Percentiles rank a stretch among this genome's conserved stretches.
Conservation (phyloP, 1,140 invertebrate genomes). For the Drosophila malerkotliana region DNA sequence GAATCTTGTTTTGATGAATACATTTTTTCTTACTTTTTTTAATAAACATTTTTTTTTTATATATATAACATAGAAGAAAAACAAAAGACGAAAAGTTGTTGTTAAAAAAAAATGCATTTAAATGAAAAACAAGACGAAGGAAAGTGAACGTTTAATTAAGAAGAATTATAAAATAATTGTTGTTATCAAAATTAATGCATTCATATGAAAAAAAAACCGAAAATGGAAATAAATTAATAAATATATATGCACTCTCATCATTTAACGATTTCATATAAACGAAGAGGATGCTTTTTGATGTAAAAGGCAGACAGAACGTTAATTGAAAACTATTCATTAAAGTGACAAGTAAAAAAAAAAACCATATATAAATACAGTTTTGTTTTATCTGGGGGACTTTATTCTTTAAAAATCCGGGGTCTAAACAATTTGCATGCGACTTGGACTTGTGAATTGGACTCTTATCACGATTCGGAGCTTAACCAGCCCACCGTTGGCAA, state of each 20-base stretch:
- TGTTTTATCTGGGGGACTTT: slow-evolving; percentile 24
- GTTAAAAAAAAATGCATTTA: slow-evolving; percentile 79
- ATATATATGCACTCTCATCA: slow-evolving; percentile 78
- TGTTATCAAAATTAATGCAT: slow-evolving; percentile 68
- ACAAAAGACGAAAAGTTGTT: slow-evolving; percentile 60
- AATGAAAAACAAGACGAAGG: slow-evolving; percentile 20
- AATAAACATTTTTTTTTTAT: slow-evolving; percentile 23
- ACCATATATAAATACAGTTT: slow-evolving; percentile 59
- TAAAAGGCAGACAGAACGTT: slow-evolving; percentile 29
- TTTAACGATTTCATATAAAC: slow-evolving; percentile 65
- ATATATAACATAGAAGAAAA: slow-evolving; percentile 34
- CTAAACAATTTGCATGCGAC: slow-evolving; percentile 29
- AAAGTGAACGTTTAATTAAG: slow-evolving; percentile 48
- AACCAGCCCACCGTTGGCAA: slow-evolving; percentile 39
- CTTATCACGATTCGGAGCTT: slow-evolving; percentile 22
- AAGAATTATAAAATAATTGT: slow-evolving; percentile 46
- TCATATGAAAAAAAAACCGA: slow-evolving; percentile 35
- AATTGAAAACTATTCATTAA: slow-evolving; percentile 79
- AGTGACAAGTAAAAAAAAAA: slow-evolving; percentile 60
- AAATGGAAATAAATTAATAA: slow-evolving; percentile 43
- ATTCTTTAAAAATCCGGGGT: slow-evolving; percentile 1
- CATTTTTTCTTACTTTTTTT: slow-evolving; percentile 24
- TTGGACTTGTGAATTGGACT: slow-evolving; percentile 20
- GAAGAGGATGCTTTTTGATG: slow-evolving; percentile 28
- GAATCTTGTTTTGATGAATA: slow-evolving; percentile 26